Evolutionary conservation across 92 coral and sea anemone genomes (phyloP), one percentile per base, ranked within the genome.

Genomic region (Zoanthus sociatus): DNA sequence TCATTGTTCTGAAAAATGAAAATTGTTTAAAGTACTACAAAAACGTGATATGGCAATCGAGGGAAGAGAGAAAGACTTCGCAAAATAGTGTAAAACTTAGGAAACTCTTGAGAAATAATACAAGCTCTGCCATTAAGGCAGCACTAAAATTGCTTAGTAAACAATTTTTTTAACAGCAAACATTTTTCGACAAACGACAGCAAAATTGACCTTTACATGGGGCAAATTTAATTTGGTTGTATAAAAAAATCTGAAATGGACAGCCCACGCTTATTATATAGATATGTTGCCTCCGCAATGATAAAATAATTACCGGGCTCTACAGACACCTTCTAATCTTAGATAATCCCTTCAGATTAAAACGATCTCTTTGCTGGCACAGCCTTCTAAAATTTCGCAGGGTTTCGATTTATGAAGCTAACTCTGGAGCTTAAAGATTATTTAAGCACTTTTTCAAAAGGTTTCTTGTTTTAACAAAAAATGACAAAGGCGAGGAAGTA

Each of bases 11-110:
- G 53, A 58, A 53, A 21, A 45, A 9, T 7, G 64, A 64, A 44
- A 42, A 9, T 63, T 64, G 55, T 81, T 64, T 66, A 7, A n/a
- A 44, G 33, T 78, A 31, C 9, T 44, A 66, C 70, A 64, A 47
- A 81, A 42, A 81, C 3, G 85, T 64, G 46, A 68, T 81, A 17
- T 46, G 73, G 66, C 14, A 16, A 63, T 66, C 75, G 26, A 46
- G 58, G 26, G 46, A 81, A 64, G 73, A 32, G 74, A 12, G 32
- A 21, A 46, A 10, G 30, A 46, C 61, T 64, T 81, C 74, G 66
- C 85, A 66, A 68, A 18, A 18, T 79, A 45, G 84, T 79, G 84
- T 26, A 79, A 64, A 77, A 79, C 69, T 37, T 78, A 16, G 64
- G 42, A 32, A 72, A 79, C 45, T n/a, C 32, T 79, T 30, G 72